Conservation (phyloP, 1,140 invertebrate species). For the Pseudomyrmex flavicornis region DNA sequence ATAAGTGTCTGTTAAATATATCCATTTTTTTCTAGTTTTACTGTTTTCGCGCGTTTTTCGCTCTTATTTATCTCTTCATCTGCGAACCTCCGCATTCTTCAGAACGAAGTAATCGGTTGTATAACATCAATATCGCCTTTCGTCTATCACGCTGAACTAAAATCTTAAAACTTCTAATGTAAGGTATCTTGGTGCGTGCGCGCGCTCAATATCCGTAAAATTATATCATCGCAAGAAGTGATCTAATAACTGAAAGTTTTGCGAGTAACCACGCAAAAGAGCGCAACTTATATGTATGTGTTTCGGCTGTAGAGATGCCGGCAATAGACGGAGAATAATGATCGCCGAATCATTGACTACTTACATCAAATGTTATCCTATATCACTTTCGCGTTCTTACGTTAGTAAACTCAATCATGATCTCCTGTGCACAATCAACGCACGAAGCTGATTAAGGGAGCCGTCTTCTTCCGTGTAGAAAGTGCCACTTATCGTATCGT, state of each 20-base stretch:
- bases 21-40: neutral
- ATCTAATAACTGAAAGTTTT: neutral
- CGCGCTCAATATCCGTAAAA: neutral
- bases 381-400: neutral
- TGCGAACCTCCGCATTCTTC: neutral
- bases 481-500: constrained; percentile 72
- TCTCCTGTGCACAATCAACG: constrained; percentile 9
- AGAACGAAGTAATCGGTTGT: constrained; percentile 22
- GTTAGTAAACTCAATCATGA: constrained; percentile 24
- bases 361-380: neutral
- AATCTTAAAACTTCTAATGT: neutral
- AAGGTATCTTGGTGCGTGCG: neutral
- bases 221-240: constrained; percentile 8
- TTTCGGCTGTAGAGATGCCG: too few species aligned
- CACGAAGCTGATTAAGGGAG: constrained; percentile 26
- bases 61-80: neutral
- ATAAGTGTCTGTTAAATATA: neutral
- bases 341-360: neutral
- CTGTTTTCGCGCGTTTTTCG: neutral
- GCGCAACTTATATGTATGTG: too few species aligned
- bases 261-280: neutral
- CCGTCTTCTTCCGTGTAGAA: constrained; percentile 77
- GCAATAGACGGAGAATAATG: neutral
- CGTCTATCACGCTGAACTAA: neutral
- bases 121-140: constrained; percentile 4